Base-by-base conservation (phyloP, 1,140 invertebrate species). In the Sycobia sp. region DNA sequence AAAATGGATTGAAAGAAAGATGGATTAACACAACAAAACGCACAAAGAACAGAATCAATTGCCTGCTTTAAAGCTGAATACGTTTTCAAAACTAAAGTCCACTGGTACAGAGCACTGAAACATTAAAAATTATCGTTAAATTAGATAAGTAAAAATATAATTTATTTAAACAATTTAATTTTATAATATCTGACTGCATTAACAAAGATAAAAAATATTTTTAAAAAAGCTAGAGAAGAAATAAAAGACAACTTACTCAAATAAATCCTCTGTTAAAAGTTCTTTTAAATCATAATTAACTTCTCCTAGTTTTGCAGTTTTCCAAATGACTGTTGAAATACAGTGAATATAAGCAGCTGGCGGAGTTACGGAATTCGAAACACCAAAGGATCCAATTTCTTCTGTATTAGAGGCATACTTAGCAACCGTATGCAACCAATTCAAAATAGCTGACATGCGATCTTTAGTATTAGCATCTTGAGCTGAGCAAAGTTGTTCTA, bases 261-360 rank as follows among this genome's bases (percentile, higher is more conserved):
- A 91, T 4, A 92, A 72, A 27, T 90, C 85, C 41, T 87, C 82
- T 0, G 88, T 88, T 20, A 91, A 84, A 41, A 91, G 73, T 16
- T 82, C 79, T 34, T 86, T 79, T n/a, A 91, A 73, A 73, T 90
- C 84, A 22, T 90, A 88, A 22, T 82, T 78, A 69, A 82, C 70
- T 82, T 72, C 79, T 47, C 83, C 75, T 41, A 87, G 81, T 60
- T 88, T 84, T 71, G 90, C 87, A 22, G 89, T 84, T 56, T 88
- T 86, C 93, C 93, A 95, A 62, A 96, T 79, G 16, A 95, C 90
- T 32, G 92, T 88, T 16, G 90, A 88, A 50, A 91, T 85, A 65
- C 88, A 90, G 58, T 90, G 88, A 41, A 91, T 81, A 66, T 86
- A 87, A 34, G 84, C 79, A 3, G 88, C 82, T 34, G 83, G 78